A percentile compares a stretch with the other conserved stretches of the same genome.
phyloP scores from a whole-genome alignment of 2,888 invertebrate species.

The Lasioglossum figueresi region DNA sequence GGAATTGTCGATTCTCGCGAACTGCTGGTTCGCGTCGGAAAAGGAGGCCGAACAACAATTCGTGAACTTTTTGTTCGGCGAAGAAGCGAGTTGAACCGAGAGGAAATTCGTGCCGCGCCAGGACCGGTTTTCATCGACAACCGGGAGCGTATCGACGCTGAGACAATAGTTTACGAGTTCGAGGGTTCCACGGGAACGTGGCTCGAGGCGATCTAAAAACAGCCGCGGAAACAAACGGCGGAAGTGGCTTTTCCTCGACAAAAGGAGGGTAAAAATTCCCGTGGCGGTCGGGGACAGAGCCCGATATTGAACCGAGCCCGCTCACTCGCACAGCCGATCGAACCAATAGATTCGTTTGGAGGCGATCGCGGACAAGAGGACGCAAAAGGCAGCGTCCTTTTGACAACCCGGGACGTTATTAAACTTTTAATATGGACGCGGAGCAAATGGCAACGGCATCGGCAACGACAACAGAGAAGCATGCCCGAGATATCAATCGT shows the following conservation, averaged over 20 bases:
- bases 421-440: slow-evolving; percentile 62
- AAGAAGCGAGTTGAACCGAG: not conserved
- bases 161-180: slow-evolving; percentile 44
- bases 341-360: slow-evolving; percentile 7
- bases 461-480: slow-evolving; percentile 34
- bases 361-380: not conserved
- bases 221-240: slow-evolving; percentile 37
- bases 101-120: not conserved
- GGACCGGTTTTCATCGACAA: slow-evolving; percentile 18
- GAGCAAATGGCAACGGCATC: slow-evolving; percentile 24
- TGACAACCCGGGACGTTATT: slow-evolving; percentile 53
- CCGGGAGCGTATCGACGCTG: slow-evolving; percentile 39
- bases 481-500: slow-evolving; percentile 12
- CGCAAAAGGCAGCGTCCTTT: slow-evolving; percentile 36
- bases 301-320: slow-evolving; percentile 43
- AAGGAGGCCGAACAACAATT: not conserved
- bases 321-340: not conserved
- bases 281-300: slow-evolving; percentile 24
- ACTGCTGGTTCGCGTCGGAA: not conserved
- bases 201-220: slow-evolving; percentile 40
- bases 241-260: slow-evolving; percentile 28
- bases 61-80: not conserved
- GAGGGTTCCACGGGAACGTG: slow-evolving; percentile 20
- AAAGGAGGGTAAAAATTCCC: slow-evolving; percentile 33
- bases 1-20: not conserved